phyloP scores from a whole-genome alignment of 1,140 invertebrate species.

The Drosophila nigrodunni region DNA sequence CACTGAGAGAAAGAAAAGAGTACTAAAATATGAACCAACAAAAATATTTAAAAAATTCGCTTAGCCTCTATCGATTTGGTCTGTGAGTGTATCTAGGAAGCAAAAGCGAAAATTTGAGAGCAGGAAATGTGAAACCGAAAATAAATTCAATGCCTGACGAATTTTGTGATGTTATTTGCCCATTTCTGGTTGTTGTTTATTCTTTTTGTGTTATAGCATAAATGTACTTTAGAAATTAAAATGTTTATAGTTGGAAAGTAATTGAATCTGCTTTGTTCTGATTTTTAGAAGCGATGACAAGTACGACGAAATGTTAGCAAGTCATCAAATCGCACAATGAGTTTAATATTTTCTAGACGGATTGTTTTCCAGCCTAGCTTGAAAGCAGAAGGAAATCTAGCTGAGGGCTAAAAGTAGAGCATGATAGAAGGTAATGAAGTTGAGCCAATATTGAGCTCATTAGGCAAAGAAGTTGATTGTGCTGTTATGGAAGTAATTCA shows the following conservation, averaged over 20 bases:
- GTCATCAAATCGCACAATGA: slow-evolving; percentile 19
- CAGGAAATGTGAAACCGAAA: slow-evolving; percentile 38
- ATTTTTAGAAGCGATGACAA: not conserved
- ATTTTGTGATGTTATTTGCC: slow-evolving; percentile 50
- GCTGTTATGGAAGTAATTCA: too few species aligned
- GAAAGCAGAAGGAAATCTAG: not conserved
- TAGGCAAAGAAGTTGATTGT: too few species aligned
- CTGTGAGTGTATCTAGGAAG: too few species aligned
- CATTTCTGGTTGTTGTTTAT: slow-evolving; percentile 13
- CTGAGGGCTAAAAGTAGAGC: too few species aligned
- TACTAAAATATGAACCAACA: too few species aligned
- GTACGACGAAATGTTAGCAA: not conserved
- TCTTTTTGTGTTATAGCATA: not conserved
- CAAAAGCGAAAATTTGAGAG: slow-evolving; percentile 37
- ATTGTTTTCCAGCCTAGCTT: not conserved
- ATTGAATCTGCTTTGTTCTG: slow-evolving; percentile 12
- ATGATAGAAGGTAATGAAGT: too few species aligned
- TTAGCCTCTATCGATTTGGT: too few species aligned
- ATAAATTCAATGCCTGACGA: slow-evolving; percentile 69
- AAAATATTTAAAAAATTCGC: too few species aligned
- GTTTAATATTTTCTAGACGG: not conserved
- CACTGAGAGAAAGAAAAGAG: too few species aligned
- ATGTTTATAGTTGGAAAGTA: slow-evolving; percentile 1
- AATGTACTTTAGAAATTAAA: not conserved
- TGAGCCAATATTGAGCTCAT: too few species aligned